A percentile compares a stretch with the other conserved stretches of the same genome.
phyloP scores from a whole-genome alignment of 2,113 vertebrate genomes.

The Noctilio leporinus region DNA sequence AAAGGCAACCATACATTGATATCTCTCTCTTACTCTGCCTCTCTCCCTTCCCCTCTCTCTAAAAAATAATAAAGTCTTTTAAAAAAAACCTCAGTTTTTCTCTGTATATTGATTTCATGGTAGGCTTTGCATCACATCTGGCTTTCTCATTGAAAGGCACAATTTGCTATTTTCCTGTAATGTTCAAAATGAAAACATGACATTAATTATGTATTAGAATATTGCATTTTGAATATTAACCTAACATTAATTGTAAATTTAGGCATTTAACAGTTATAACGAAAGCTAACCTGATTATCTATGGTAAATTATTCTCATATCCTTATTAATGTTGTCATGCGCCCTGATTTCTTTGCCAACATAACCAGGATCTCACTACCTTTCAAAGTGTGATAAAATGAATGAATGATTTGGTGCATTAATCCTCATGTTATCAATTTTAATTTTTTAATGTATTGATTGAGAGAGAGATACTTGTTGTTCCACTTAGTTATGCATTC shows the following conservation, averaged over 20 bases:
- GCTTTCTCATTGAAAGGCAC: conserved; percentile 12
- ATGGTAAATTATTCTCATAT: conserved; percentile 39
- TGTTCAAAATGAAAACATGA: conserved; percentile 34
- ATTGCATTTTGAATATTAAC: conserved; percentile 34
- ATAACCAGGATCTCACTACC: neutral
- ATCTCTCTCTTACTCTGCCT: too few species aligned
- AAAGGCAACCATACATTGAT: too few species aligned
- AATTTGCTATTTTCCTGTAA: conserved; percentile 17
- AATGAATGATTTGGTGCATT: neutral
- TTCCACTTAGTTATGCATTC: too few species aligned
- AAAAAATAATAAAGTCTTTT: too few species aligned
- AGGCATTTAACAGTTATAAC: neutral
- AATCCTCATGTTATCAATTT: neutral
- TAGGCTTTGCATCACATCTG: neutral
- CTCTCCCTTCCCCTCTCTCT: too few species aligned
- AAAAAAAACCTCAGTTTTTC: too few species aligned
- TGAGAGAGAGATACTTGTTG: too few species aligned
- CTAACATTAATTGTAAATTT: conserved; percentile 49
- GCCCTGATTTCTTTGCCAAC: conserved; percentile 8
- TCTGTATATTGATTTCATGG: conserved; percentile 29
- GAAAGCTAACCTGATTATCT: conserved; percentile 44
- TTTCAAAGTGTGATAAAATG: neutral
- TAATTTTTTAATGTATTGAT: neutral
- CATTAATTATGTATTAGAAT: conserved; percentile 47
- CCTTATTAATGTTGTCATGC: conserved; percentile 5